Conservation (phyloP, 2,888 invertebrate species). For the Zaprionus lineosus region DNA sequence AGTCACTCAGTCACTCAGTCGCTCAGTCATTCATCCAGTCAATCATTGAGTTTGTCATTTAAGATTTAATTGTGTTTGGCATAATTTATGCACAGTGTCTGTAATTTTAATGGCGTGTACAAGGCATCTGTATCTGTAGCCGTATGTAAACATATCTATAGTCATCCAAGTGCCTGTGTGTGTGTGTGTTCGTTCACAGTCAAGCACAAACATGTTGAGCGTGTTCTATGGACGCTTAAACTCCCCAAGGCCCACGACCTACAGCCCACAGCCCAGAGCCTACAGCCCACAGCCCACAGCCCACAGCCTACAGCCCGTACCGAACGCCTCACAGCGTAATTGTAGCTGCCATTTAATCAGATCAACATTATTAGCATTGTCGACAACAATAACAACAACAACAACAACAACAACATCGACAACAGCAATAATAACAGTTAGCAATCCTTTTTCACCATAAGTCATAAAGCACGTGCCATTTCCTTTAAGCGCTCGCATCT, state of each 20-base stretch:
- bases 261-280: neutral
- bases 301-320: conserved; percentile 23
- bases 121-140: neutral
- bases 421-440: neutral
- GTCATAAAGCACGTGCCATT: conserved; percentile 23
- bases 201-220: conserved; percentile 17
- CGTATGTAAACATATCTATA: neutral
- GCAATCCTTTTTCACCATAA: conserved; percentile 22
- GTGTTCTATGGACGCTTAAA: neutral
- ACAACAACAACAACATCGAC: neutral
- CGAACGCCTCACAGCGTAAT: too few relatives aligned
- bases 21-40: too few relatives aligned
- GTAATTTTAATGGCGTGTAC: too few relatives aligned
- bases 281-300: conserved; percentile 10
- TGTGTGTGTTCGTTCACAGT: too few relatives aligned
- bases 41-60: conserved; percentile 9
- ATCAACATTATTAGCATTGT: conserved; percentile 29
- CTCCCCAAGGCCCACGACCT: too few relatives aligned
- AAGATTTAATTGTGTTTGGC: conserved; percentile 43
- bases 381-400: conserved; percentile 6
- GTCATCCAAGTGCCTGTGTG: neutral
- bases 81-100: conserved; percentile 46
- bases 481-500: neutral
- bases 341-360: conserved; percentile 43
- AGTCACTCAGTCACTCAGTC: conserved; percentile 20